Evolutionary conservation across 2,797 vertebrate species (phyloP).

Genomic region (Selene dorsalis): DNA sequence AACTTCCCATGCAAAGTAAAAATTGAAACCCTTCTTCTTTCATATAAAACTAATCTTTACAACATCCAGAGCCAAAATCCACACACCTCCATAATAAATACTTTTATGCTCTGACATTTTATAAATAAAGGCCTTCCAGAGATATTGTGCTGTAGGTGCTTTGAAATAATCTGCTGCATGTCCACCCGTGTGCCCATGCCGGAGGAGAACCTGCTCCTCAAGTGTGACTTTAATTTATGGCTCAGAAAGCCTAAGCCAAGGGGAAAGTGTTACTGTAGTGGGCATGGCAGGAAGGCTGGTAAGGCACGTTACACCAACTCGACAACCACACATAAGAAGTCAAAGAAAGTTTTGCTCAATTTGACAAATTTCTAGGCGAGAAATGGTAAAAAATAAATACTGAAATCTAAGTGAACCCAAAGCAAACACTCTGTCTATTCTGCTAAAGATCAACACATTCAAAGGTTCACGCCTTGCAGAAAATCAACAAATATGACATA

Average conservation of each 20-base stretch:
- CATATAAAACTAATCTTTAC: constrained; percentile 44
- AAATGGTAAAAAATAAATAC: constrained; percentile 49
- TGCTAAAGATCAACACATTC: constrained; percentile 1
- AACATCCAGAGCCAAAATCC: constrained; percentile 32
- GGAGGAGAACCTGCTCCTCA: constrained; percentile 79
- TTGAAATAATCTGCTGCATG: constrained; percentile 41
- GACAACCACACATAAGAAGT: not conserved
- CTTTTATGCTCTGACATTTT: constrained; percentile 65
- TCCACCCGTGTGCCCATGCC: constrained; percentile 12
- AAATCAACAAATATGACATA: not conserved
- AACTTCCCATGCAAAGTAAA: constrained; percentile 18
- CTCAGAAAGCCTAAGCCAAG: constrained; percentile 32
- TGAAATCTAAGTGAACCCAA: constrained; percentile 11
- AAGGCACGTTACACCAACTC: constrained; percentile 12
- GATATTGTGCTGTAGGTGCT: constrained; percentile 22
- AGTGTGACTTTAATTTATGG: constrained; percentile 37
- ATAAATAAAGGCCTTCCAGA: constrained; percentile 71
- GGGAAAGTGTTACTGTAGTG: constrained; percentile 21
- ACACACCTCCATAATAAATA: constrained; percentile 78
- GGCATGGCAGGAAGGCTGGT: constrained; percentile 16
- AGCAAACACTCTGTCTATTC: not conserved
- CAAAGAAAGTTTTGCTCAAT: constrained; percentile 3
- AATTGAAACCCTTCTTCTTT: constrained; percentile 7
- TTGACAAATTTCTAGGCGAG: constrained; percentile 6
- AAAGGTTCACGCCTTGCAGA: not conserved